A percentile compares a stretch with the other conserved stretches of the same genome.
These are phyloP conservation scores for Himalopsyche japonica DNA, from an alignment of 2,888 invertebrate genomes.

Conservation along the genomic window DNA sequence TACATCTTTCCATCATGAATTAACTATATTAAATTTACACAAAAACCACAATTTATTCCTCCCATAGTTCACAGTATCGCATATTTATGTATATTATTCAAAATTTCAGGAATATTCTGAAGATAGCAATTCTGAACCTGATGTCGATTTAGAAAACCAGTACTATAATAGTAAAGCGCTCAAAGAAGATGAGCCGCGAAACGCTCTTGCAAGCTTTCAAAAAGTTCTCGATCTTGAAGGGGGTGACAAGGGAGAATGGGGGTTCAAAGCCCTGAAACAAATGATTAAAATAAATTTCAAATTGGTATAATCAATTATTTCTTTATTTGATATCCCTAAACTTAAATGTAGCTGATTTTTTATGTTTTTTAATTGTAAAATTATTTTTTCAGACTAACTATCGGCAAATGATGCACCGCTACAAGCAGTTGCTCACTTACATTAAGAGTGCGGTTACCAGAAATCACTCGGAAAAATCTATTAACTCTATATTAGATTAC, in stretches of 20 bases:
- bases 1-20: no score
- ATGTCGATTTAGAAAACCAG: constrained; percentile 99
- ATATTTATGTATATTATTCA: neutral
- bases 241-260: constrained; percentile 99
- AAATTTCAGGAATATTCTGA: constrained; percentile 90
- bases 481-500: constrained; percentile 98
- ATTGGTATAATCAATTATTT: constrained; percentile 63
- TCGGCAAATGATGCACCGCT: constrained; percentile 93
- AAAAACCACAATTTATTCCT: neutral
- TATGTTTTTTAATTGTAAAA: constrained; percentile 71
- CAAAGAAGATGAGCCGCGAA: constrained; percentile 94
- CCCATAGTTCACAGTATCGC: neutral
- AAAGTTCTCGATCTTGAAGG: constrained; percentile 95
- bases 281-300: constrained; percentile 99
- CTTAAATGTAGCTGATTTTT: constrained; percentile 74
- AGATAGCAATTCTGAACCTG: constrained; percentile 98
- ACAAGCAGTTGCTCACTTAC: constrained; percentile 95
- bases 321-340: constrained; percentile 55
- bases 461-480: constrained; percentile 99
- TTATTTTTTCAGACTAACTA: constrained; percentile 74
- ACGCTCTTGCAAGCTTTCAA: constrained; percentile 91
- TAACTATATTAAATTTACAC: no score
- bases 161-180: constrained; percentile 99
- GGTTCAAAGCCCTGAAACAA: constrained; percentile 98
- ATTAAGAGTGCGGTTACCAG: constrained; percentile 99